These are phyloP conservation scores for Sepiola atlantica DNA, from an alignment of 2,888 invertebrate species.

Conservation along the genomic window DNA sequence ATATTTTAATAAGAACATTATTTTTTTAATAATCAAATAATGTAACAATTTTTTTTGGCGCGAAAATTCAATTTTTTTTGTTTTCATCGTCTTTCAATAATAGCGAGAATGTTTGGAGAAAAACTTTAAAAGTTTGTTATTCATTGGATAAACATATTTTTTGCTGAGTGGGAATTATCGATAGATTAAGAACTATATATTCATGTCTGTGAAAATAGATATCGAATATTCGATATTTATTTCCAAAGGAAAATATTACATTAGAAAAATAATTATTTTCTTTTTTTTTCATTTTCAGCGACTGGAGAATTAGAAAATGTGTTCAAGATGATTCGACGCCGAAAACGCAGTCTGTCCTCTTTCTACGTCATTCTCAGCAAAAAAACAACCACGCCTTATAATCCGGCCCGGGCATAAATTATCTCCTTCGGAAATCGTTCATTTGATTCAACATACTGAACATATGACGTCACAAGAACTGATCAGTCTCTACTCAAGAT, in stretches of 20 bases:
- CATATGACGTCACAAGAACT: not conserved
- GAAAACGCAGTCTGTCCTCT: not conserved
- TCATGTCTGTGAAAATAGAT: no score
- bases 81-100: no score
- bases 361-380: not conserved
- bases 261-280: not conserved
- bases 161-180: no score
- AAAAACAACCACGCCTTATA: not conserved
- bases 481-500: not conserved
- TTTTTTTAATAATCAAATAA: no score
- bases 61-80: no score
- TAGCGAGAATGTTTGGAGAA: no score
- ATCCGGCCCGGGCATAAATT: not conserved
- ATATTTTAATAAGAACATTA: no score
- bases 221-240: no score
- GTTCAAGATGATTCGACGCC: not conserved
- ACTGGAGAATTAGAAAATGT: not conserved
- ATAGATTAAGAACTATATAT: no score
- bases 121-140: no score
- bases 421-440: not conserved
- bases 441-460: not conserved
- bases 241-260: not conserved
- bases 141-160: no score
- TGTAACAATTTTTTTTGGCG: no score
- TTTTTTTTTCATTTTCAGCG: not conserved